A percentile compares a stretch with the other conserved stretches of the same genome.
These are phyloP conservation scores for Pogonocherus hispidulus DNA, from an alignment of 2,888 invertebrate species.

Conservation along the genomic window DNA sequence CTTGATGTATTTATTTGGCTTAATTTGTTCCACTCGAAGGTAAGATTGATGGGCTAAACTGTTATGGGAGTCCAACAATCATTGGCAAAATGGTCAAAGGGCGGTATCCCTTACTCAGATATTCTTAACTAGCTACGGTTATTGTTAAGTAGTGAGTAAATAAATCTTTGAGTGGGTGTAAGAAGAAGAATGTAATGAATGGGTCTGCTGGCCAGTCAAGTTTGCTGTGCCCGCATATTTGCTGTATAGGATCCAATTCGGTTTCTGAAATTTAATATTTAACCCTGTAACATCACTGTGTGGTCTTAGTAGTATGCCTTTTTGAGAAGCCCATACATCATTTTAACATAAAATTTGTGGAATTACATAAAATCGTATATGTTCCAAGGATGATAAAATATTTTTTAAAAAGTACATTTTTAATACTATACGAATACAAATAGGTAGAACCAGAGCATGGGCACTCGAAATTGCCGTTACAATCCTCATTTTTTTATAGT, in stretches of 20 bases:
- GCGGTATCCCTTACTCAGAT: constrained; percentile 18
- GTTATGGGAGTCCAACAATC: constrained; percentile 25
- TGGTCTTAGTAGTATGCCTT: too few species aligned
- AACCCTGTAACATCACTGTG: neutral
- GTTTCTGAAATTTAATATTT: neutral
- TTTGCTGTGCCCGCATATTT: constrained; percentile 5
- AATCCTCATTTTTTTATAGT: too few species aligned
- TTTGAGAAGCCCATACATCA: too few species aligned
- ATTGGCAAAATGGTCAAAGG: constrained; percentile 39
- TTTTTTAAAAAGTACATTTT: too few species aligned
- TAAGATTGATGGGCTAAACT: constrained; percentile 37
- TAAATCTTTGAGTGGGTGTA: constrained; percentile 1
- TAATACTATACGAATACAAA: too few species aligned
- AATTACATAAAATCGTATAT: neutral
- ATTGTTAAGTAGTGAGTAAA: constrained; percentile 14
- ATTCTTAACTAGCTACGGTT: constrained; percentile 24
- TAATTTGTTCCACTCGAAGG: constrained; percentile 27
- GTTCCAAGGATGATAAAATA: too few species aligned
- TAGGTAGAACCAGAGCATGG: too few species aligned
- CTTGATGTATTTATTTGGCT: neutral
- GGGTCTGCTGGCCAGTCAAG: constrained; percentile 11
- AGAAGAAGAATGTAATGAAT: constrained; percentile 5
- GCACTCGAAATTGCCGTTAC: too few species aligned
- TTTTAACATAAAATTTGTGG: neutral
- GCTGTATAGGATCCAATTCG: neutral